Conservation (phyloP, 2,888 invertebrate species). For the Coronaproctus castanopsis region DNA sequence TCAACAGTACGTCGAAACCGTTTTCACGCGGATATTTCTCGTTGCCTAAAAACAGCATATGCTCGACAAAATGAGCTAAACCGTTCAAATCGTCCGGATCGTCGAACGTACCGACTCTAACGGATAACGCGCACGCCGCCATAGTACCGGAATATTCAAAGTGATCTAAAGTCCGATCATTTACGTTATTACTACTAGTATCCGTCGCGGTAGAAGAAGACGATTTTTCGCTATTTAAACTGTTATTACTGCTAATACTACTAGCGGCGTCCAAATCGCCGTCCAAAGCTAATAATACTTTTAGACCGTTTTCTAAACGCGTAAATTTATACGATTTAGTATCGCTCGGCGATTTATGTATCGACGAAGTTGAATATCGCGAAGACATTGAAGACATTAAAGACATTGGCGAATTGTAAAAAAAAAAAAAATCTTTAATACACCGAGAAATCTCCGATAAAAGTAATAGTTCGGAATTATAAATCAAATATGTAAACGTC, state of each 20-base stretch:
- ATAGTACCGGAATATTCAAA: no score
- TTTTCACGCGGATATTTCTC: conserved; percentile 72
- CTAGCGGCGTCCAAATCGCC: background rate
- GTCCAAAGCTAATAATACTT: conserved; percentile 20
- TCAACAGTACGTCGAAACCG: conserved; percentile 58
- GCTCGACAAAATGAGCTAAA: conserved; percentile 66
- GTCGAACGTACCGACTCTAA: conserved; percentile 57
- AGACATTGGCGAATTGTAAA: no score
- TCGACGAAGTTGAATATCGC: no score
- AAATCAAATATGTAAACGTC: no score
- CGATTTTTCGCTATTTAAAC: no score
- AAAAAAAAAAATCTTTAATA: no score
- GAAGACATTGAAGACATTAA: no score
- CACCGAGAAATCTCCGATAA: no score
- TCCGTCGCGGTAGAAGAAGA: no score
- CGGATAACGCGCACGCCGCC: conserved; percentile 30
- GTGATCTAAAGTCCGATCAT: no score
- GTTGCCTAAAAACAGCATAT: conserved; percentile 91
- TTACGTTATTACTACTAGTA: conserved; percentile 5
- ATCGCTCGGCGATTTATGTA: conserved; percentile 54
- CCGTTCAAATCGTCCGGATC: conserved; percentile 58
- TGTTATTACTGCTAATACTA: no score
- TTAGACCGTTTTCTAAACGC: conserved; percentile 19
- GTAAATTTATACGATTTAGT: conserved; percentile 41
- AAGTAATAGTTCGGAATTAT: no score